Conservation (phyloP, 2,797 vertebrate genomes). For the Xerus rutilus region DNA sequence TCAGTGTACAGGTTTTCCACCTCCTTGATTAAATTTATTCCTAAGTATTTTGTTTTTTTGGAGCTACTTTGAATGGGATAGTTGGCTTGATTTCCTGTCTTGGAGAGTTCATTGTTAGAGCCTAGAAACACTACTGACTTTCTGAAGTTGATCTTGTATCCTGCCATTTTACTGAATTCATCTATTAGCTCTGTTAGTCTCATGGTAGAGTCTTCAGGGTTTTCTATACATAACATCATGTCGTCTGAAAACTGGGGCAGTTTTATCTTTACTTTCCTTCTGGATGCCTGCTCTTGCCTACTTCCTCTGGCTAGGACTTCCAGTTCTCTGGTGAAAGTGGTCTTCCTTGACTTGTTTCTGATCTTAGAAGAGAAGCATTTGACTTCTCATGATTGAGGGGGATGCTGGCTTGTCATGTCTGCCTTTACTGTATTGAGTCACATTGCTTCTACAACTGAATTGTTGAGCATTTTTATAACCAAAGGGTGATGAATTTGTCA, state of each 20-base stretch:
- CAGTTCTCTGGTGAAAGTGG: neutral
- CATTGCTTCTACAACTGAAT: neutral
- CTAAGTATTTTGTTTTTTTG: neutral
- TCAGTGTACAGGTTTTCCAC: too few species aligned
- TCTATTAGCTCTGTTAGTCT: neutral
- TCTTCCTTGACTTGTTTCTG: neutral
- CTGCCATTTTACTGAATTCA: neutral
- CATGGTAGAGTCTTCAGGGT: neutral
- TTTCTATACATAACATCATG: neutral
- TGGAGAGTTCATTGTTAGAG: neutral
- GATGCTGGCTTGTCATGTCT: neutral
- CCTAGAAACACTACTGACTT: too few species aligned
- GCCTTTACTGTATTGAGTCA: neutral
- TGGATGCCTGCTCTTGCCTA: neutral
- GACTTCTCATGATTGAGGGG: neutral
- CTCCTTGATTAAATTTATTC: too few species aligned
- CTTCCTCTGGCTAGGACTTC: neutral
- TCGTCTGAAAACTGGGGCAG: neutral
- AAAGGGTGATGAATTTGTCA: too few species aligned
- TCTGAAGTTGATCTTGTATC: too few species aligned
- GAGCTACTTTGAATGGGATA: too few species aligned
- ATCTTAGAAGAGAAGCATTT: too few species aligned
- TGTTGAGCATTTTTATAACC: too few species aligned
- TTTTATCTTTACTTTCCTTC: neutral
- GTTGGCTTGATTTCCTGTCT: neutral